Conservation (phyloP, 2,888 invertebrate genomes). For the Ochropacha duplaris region DNA sequence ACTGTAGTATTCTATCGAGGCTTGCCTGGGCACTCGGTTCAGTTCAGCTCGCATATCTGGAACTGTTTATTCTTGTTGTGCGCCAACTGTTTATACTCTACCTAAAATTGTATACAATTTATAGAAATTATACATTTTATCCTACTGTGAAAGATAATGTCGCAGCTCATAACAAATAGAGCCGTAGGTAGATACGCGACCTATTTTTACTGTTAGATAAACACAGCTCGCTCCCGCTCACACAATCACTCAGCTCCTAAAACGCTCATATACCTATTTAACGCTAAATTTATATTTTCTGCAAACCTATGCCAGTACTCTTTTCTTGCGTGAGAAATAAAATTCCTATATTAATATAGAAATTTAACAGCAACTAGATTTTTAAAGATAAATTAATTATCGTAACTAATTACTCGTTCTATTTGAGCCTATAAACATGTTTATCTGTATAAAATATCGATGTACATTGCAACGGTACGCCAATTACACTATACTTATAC, state of each 20-base stretch:
- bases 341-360: not conserved
- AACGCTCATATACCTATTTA: not conserved
- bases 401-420: not conserved
- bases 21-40: too few species aligned
- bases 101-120: not conserved
- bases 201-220: constrained; percentile 1
- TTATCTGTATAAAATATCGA: not conserved
- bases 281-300: too few species aligned
- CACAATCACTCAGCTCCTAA: not conserved
- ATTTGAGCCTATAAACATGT: not conserved
- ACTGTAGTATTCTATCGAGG: too few species aligned
- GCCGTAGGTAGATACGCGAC: not conserved
- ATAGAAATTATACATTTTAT: not conserved
- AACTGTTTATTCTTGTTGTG: not conserved
- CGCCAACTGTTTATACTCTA: too few species aligned
- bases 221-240: not conserved
- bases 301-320: too few species aligned
- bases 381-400: not conserved
- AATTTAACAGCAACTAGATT: not conserved
- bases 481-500: not conserved
- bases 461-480: not conserved
- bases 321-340: not conserved
- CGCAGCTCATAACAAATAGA: not conserved
- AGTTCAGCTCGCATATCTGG: too few species aligned
- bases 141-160: not conserved